Evolutionary conservation across 2,888 invertebrate genomes (phyloP).

Genomic region (Luffia ferchaultella): DNA sequence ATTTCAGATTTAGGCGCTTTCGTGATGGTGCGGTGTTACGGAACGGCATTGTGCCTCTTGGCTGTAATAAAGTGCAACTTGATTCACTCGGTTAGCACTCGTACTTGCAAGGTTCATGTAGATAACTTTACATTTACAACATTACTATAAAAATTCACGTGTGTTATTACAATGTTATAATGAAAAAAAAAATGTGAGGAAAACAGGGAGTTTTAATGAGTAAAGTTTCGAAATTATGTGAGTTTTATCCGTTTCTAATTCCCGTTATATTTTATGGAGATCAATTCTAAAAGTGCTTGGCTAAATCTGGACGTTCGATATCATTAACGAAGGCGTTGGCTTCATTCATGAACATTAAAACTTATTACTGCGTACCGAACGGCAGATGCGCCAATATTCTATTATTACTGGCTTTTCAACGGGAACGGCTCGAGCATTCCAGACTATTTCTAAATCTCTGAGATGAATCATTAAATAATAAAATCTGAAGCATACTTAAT

Average conservation of each 20-base stretch:
- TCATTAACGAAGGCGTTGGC: background rate
- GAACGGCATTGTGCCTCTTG: constrained; percentile 45
- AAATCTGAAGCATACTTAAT: constrained; percentile 65
- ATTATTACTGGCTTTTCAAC: constrained; percentile 63
- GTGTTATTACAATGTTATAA: no score
- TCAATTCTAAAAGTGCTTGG: background rate
- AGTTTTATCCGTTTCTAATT: no score
- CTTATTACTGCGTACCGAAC: constrained; percentile 32
- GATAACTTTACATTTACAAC: background rate
- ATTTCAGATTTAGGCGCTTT: constrained; percentile 61
- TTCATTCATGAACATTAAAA: constrained; percentile 38
- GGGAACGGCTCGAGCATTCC: constrained; percentile 55
- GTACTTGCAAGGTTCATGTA: background rate
- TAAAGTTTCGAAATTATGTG: background rate
- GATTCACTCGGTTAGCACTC: background rate
- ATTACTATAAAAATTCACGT: background rate
- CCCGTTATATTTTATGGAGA: background rate
- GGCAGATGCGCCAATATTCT: constrained; percentile 64
- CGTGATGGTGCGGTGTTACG: constrained; percentile 41
- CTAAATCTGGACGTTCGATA: background rate
- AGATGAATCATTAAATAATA: constrained; percentile 68
- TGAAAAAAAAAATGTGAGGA: background rate
- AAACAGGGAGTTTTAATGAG: background rate
- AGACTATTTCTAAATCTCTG: constrained; percentile 63
- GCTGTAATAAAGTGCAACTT: constrained; percentile 44